These are phyloP conservation scores for Eleginops maclovinus DNA, from an alignment of 2,113 vertebrate species.

Conservation along the genomic window DNA sequence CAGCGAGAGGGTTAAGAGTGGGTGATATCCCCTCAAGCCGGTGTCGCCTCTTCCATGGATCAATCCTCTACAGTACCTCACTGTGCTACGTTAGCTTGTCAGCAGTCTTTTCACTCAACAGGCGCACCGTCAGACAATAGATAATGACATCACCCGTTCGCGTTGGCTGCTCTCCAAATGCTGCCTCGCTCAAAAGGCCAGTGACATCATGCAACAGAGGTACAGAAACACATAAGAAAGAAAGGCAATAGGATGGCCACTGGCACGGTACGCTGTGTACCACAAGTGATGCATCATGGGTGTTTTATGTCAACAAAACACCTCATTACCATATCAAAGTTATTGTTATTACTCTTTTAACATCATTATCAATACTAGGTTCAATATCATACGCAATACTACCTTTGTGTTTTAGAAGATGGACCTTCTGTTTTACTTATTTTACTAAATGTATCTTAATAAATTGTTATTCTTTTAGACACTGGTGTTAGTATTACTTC, in stretches of 20 bases:
- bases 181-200: conserved; percentile 28
- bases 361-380: too few relatives aligned
- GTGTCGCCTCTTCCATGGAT: conserved; percentile 31
- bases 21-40: conserved; percentile 46
- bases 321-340: background rate
- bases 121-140: conserved; percentile 34
- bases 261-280: conserved; percentile 30
- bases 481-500: too few relatives aligned
- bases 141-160: conserved; percentile 55
- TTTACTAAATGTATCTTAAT: too few relatives aligned
- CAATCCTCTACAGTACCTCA: conserved; percentile 15
- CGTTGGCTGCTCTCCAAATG: conserved; percentile 40
- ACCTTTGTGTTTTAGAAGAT: too few relatives aligned
- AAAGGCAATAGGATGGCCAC: conserved; percentile 34
- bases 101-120: conserved; percentile 23
- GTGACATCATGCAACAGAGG: conserved; percentile 55
- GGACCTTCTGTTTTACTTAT: too few relatives aligned
- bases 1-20: background rate
- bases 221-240: conserved; percentile 11
- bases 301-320: conserved; percentile 1
- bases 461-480: too few relatives aligned
- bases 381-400: too few relatives aligned
- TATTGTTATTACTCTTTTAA: too few relatives aligned
- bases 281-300: conserved; percentile 13
- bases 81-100: conserved; percentile 23